Base-by-base conservation (phyloP, 1,140 invertebrate genomes). In the Drosophila biarmipes region DNA sequence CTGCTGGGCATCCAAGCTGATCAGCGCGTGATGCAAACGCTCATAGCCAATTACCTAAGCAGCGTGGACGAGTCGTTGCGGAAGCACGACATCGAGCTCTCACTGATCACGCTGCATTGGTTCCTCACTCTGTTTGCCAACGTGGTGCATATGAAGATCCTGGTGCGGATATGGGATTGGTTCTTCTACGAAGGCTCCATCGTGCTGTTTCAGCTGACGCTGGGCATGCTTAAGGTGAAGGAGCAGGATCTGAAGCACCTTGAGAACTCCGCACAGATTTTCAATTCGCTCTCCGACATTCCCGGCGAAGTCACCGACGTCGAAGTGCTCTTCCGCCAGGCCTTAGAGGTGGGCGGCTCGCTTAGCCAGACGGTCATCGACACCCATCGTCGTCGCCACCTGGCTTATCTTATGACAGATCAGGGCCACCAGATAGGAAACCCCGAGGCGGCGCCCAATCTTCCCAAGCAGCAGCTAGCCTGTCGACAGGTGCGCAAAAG, bases 91-190 rank as follows among this genome's bases (percentile, higher is more conserved):
- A 98, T 98, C 86, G 98, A 99, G 93, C 93, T 99, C 17, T 98
- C 98, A 64, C 93, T 99, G 24, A 99, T 99, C 84, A 98, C 97
- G 12, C 93, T 99, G 69, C 97, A 99, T 91, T 99, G 99, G 99
- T 99, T 99, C 92, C 93, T 99, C 31, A 99, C 98, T 2, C 92
- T 99, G n/a, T 99, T 99, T 93, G 97, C 98, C 4, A 99, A 98
- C 90, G 98, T 99, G 62, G 97, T 99, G n/a, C 97, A 99, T 82
- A 98, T 98, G 95, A 98, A 98, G 93, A 97, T 99, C 64, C 93
- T 99, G 40, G 93, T 99, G 4, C 72, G 91, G 62, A 96, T 99
- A 71, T 99, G 99, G 99, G 99, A 99, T 93, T 93, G 99, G 61
- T 98, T 99, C 92, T 99, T 99, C 91, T 95, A 96, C 78, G 96